phyloP scores from a whole-genome alignment of 2,113 vertebrate genomes.

The Silurus glanis region DNA sequence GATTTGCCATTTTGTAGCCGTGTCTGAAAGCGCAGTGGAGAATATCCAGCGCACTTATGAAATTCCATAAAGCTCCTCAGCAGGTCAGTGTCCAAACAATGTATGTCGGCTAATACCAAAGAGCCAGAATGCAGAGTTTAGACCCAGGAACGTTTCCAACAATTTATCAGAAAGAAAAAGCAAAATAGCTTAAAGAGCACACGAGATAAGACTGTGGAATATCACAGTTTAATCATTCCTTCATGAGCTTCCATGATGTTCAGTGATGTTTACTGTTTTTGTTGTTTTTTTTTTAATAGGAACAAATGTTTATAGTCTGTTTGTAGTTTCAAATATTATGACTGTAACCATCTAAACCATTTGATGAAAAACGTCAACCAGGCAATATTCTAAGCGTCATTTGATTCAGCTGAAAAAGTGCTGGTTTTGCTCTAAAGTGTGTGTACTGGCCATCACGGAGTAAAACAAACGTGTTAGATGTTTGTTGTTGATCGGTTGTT shows the following conservation, averaged over 20 bases:
- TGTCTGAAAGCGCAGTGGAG: slow-evolving; percentile 3
- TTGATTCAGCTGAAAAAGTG: neutral
- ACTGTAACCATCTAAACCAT: neutral
- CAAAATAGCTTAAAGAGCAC: neutral
- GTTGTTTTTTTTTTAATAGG: too few species aligned
- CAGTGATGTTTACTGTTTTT: neutral
- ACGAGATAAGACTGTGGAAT: too few species aligned
- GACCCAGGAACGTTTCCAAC: neutral
- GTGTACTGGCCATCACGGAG: neutral
- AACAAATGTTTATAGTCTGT: too few species aligned
- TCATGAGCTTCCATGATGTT: neutral
- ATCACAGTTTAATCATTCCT: neutral
- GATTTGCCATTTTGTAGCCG: slow-evolving; percentile 13
- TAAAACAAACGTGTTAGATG: neutral
- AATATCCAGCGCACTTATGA: slow-evolving; percentile 19
- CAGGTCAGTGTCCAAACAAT: neutral
- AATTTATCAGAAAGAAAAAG: neutral
- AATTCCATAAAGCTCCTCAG: slow-evolving; percentile 20
- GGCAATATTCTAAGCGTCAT: neutral
- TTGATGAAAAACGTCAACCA: neutral
- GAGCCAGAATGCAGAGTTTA: neutral
- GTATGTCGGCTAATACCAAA: neutral
- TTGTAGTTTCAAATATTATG: neutral
- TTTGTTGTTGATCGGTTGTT: neutral
- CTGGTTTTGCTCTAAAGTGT: neutral